Base-by-base conservation (phyloP, 2,797 vertebrate genomes). In the Peromyscus melanophrys region DNA sequence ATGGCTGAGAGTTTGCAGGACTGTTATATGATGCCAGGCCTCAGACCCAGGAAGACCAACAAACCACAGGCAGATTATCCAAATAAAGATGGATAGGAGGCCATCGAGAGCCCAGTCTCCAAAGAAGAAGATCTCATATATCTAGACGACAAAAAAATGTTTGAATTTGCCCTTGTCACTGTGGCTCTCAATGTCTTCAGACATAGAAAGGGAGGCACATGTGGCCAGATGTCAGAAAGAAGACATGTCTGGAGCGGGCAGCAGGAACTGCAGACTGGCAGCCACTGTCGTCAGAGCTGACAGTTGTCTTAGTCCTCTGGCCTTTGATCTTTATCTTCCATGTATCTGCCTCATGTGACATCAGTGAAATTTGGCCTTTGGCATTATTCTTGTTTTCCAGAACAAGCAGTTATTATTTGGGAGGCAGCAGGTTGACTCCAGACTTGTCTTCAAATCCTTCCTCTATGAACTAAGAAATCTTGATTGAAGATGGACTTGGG, bases 351-450 rank as follows among this genome's bases (percentile, higher is more conserved):
- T 89, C 73, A 19, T 0, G 25, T 69, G 19, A 27, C 55, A 52
- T 89, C 77, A 52, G 87, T 75, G 83, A 94, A n/a, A 75, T 82
- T 81, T 69, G 29, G 61, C 80, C 37, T 52, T 76, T 43, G 13
- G 40, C 46, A 12, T 85, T 94, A 40, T 81, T 71, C n/a, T 87
- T 89, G 71, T 93, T 89, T 87, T 96, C 61, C n/a, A 84, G 75
- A 95, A 78, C 40, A 31, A 4, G 23, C 40, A 11, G 17, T 67
- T 84, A 34, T 49, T 92, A 93, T 63, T 75, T 63, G 63, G 29
- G 55, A 83, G 31, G 23, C 23, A 91, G 23, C 40, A 92, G 75
- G 75, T 73, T 71, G 52, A 46, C 87, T 69, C 83, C 75, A 89
- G 73, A 59, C 89, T 90, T 80, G 61, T 87, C 59, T 37, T 61